phyloP scores from a whole-genome alignment of 2,797 vertebrate genomes.

The Rhinophrynus dorsalis region DNA sequence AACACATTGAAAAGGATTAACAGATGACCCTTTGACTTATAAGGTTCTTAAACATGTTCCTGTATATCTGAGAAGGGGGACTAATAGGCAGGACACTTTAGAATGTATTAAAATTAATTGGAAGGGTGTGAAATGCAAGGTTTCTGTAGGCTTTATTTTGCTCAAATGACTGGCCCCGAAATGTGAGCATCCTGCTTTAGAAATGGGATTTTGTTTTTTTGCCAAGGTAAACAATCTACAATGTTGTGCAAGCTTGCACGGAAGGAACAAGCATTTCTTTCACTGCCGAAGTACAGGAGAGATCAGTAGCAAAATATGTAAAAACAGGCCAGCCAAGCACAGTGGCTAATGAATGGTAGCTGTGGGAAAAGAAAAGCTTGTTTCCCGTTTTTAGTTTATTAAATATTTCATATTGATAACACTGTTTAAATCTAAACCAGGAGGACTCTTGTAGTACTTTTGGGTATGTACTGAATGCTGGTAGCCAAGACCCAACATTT shows the following conservation, averaged over 20 bases:
- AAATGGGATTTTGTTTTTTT: slow-evolving; percentile 20
- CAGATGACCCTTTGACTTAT: neutral
- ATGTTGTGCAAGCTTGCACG: slow-evolving; percentile 1
- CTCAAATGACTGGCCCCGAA: neutral
- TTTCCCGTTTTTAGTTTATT: neutral
- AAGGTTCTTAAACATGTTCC: neutral
- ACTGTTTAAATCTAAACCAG: no score
- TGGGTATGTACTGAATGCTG: no score
- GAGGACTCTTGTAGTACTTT: no score
- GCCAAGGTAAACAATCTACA: slow-evolving; percentile 25
- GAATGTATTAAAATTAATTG: neutral
- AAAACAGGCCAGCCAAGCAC: neutral
- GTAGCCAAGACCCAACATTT: no score
- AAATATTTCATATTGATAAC: neutral
- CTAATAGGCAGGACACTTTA: neutral
- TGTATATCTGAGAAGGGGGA: neutral
- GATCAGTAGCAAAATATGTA: slow-evolving; percentile 3
- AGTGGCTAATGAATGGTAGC: neutral
- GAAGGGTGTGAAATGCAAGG: neutral
- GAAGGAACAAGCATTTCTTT: slow-evolving; percentile 29
- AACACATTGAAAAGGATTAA: no score
- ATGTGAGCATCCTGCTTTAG: slow-evolving; percentile 18
- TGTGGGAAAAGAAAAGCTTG: neutral
- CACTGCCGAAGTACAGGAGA: slow-evolving; percentile 9
- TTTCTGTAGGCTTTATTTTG: neutral